A percentile compares a stretch with the other conserved stretches of the same genome.
Conservation (phyloP, 1,140 invertebrate species). For the Mactra quadrangularis region DNA sequence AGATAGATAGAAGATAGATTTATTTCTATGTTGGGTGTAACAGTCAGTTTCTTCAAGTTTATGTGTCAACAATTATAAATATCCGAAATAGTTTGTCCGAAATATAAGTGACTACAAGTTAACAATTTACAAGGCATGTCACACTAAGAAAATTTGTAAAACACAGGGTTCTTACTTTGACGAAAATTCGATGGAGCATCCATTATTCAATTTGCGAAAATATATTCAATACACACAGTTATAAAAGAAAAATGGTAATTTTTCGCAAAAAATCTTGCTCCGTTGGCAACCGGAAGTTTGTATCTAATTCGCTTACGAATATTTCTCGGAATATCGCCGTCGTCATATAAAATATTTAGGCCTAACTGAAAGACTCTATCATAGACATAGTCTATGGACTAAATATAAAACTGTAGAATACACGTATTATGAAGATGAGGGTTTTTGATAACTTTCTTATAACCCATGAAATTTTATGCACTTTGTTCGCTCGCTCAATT, state of each 20-base stretch:
- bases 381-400: too few species aligned
- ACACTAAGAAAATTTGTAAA: background rate
- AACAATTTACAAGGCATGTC: background rate
- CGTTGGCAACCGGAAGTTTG: slow-evolving; percentile 50
- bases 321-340: too few species aligned
- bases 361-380: too few species aligned
- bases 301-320: too few species aligned
- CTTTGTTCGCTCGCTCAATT: too few species aligned
- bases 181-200: slow-evolving; percentile 43
- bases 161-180: slow-evolving; percentile 20
- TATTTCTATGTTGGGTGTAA: too few species aligned
- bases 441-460: too few species aligned
- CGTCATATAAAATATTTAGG: too few species aligned
- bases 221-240: background rate
- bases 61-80: background rate
- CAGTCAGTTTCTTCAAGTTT: background rate
- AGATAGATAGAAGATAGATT: background rate
- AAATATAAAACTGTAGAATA: too few species aligned
- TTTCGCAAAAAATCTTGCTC: slow-evolving; percentile 13
- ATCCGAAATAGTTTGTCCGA: background rate
- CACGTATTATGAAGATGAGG: too few species aligned
- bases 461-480: too few species aligned
- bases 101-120: background rate
- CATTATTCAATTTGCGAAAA: slow-evolving; percentile 15
- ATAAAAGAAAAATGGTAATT: background rate